phyloP scores from a whole-genome alignment of 2,113 vertebrate genomes.

The Speoplatyrhinus poulsoni region DNA sequence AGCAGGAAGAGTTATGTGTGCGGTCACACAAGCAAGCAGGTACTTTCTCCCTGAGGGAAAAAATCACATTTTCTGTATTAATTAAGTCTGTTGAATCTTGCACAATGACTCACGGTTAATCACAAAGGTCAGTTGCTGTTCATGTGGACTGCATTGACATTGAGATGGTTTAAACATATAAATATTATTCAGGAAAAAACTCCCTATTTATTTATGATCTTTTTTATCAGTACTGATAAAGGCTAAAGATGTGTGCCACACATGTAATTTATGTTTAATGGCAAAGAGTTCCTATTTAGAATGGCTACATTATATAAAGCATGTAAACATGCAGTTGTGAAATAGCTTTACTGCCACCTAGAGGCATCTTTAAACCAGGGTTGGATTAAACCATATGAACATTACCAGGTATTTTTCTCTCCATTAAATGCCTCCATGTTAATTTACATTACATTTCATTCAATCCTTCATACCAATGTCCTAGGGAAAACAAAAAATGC shows the following conservation, averaged over 20 bases:
- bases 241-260: too few relatives aligned
- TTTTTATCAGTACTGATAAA: too few relatives aligned
- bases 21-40: slow-evolving; percentile 13
- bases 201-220: too few relatives aligned
- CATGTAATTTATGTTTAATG: too few relatives aligned
- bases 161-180: too few relatives aligned
- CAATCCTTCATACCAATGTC: too few relatives aligned
- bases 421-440: too few relatives aligned
- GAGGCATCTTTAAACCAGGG: slow-evolving; percentile 26
- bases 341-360: slow-evolving; percentile 56
- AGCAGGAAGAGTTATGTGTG: slow-evolving; percentile 23
- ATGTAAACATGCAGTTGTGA: neutral
- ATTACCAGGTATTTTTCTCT: too few relatives aligned
- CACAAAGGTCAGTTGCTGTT: neutral
- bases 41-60: neutral
- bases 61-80: slow-evolving; percentile 23
- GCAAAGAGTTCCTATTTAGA: neutral
- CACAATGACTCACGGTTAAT: slow-evolving; percentile 16
- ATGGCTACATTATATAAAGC: neutral
- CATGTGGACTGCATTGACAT: neutral
- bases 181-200: too few relatives aligned
- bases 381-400: too few relatives aligned
- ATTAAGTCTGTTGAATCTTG: slow-evolving; percentile 16
- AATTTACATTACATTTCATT: too few relatives aligned
- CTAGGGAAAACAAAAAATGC: too few relatives aligned